phyloP scores from a whole-genome alignment of 2,888 invertebrate genomes.

The Sicus ferrugineus region DNA sequence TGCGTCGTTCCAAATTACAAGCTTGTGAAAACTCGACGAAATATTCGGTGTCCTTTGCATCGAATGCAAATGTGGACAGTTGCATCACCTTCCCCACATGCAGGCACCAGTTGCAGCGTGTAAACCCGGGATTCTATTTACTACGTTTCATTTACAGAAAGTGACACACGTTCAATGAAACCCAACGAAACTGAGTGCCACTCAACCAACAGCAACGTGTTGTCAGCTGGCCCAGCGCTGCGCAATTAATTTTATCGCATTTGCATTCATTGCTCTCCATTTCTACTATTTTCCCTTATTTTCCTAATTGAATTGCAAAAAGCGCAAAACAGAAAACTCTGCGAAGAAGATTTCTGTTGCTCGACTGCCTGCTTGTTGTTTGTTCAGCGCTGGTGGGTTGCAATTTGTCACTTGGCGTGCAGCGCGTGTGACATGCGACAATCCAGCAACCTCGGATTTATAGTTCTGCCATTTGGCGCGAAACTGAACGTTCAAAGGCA shows the following conservation, averaged over 20 bases:
- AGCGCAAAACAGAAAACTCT: background rate
- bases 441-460: constrained; percentile 17
- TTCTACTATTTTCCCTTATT: constrained; percentile 6
- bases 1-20: background rate
- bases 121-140: background rate
- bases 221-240: constrained; percentile 44
- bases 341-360: background rate
- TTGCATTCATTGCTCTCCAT: constrained; percentile 32
- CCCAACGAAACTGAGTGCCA: constrained; percentile 3
- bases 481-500: background rate
- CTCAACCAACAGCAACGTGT: constrained; percentile 7
- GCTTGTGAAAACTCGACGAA: constrained; percentile 7
- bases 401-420: constrained; percentile 15
- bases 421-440: constrained; percentile 20
- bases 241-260: constrained; percentile 63
- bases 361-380: no score
- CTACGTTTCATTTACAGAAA: constrained; percentile 1
- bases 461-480: background rate
- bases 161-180: constrained; percentile 21
- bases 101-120: background rate
- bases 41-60: constrained; percentile 3
- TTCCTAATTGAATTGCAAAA: constrained; percentile 21
- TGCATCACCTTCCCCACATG: background rate
- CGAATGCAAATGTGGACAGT: background rate
- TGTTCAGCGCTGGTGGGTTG: constrained; percentile 3